Evolutionary conservation across 2,113 vertebrate species (phyloP).

Genomic region (Muntiacus reevesi): DNA sequence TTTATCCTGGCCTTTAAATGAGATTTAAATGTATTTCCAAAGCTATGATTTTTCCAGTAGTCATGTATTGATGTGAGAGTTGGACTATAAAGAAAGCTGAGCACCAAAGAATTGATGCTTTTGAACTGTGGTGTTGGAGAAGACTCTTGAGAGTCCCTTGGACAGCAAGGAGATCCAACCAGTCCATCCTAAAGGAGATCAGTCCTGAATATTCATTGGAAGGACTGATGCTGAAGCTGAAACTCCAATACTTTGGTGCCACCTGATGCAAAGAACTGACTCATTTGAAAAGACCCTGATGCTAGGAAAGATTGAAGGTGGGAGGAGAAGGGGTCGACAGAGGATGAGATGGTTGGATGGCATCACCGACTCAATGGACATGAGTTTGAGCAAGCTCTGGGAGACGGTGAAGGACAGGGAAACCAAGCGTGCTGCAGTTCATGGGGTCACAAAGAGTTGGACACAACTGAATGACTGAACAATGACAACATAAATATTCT

Average conservation of each 20-base stretch:
- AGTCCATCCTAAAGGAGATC: background rate
- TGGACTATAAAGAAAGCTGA: background rate
- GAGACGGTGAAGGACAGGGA: background rate
- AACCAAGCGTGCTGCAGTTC: background rate
- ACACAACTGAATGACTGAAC: background rate
- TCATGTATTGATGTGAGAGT: background rate
- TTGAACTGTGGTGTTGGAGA: background rate
- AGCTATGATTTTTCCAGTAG: background rate
- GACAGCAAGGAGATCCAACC: background rate
- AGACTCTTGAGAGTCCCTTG: background rate
- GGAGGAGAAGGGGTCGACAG: background rate
- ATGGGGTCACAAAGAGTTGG: fast-evolving
- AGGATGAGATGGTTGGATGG: background rate
- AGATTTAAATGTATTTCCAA: background rate
- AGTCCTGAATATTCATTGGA: background rate
- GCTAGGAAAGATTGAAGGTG: background rate
- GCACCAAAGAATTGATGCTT: fast-evolving
- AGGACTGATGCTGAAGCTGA: background rate
- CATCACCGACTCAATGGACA: background rate
- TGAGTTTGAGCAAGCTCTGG: background rate
- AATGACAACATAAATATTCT: background rate
- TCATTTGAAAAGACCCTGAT: background rate
- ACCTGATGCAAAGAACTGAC: background rate
- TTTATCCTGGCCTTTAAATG: background rate
- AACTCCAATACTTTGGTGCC: background rate